These are phyloP conservation scores for Siniperca chuatsi DNA, from an alignment of 2,113 vertebrate genomes.

Conservation along the genomic window DNA sequence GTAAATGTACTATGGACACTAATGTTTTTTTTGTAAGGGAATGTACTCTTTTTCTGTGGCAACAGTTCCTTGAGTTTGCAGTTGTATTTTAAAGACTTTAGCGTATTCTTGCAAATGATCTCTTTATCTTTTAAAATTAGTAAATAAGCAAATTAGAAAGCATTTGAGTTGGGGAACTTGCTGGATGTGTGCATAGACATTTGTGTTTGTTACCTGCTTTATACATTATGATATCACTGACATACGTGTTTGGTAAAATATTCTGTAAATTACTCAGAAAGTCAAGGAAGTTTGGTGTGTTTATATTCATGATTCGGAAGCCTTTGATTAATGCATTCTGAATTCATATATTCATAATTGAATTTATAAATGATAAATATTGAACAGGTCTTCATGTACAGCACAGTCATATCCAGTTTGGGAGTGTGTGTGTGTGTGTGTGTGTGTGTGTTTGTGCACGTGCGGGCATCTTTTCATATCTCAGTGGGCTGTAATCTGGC, in stretches of 20 bases:
- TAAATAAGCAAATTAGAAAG: not conserved
- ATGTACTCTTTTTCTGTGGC: conserved; percentile 21
- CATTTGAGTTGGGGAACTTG: not conserved
- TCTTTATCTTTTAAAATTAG: not conserved
- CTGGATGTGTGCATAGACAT: not conserved
- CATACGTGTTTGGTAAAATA: conserved; percentile 3
- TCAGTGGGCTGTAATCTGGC: conserved; percentile 58
- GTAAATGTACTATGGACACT: not conserved
- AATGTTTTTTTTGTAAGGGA: not conserved
- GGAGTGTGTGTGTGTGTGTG: conserved; percentile 5
- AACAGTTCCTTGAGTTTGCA: not conserved
- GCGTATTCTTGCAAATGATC: not conserved
- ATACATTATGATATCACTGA: not conserved
- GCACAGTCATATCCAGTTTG: conserved; percentile 1
- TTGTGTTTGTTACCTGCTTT: not conserved
- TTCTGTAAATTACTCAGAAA: not conserved
- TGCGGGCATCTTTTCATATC: conserved; percentile 7
- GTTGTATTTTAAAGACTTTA: not conserved
- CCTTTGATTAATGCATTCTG: conserved; percentile 14
- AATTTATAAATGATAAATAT: conserved; percentile 19
- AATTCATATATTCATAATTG: conserved; percentile 13
- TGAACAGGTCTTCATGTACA: not conserved
- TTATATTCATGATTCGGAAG: not conserved
- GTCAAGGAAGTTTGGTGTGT: conserved; percentile 2
- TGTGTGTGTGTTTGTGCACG: not conserved